These are phyloP conservation scores for Carassius auratus DNA, from an alignment of 2,113 vertebrate species.

Conservation along the genomic window DNA sequence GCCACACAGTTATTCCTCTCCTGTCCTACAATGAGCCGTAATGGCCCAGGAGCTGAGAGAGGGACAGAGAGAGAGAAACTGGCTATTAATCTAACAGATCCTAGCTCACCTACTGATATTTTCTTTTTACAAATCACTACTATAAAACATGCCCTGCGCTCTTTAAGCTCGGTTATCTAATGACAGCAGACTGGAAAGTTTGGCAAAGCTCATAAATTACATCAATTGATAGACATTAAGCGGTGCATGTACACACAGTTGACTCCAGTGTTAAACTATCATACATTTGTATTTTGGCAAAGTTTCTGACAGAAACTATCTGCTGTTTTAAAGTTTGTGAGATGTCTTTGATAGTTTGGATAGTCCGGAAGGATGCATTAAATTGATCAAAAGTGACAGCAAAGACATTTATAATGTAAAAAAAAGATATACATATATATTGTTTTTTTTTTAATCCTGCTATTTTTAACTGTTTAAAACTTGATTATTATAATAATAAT, in stretches of 20 bases:
- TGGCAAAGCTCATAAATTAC: conserved; percentile 32
- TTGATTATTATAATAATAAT: background rate
- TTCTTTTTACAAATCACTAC: conserved; percentile 47
- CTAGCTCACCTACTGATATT: conserved; percentile 40
- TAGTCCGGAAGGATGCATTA: background rate
- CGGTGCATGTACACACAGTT: background rate
- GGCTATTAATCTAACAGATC: conserved; percentile 47
- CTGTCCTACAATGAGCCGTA: conserved; percentile 60
- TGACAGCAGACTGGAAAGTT: conserved; percentile 44
- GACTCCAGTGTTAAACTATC: background rate
- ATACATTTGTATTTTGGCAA: background rate
- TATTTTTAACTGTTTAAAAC: background rate
- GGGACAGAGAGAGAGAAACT: conserved; percentile 31
- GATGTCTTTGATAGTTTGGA: background rate
- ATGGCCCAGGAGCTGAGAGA: conserved; percentile 54
- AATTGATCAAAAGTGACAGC: background rate
- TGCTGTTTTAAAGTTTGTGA: background rate
- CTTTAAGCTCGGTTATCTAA: conserved; percentile 45
- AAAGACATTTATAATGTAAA: background rate
- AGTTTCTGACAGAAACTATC: background rate
- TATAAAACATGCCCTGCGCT: conserved; percentile 52
- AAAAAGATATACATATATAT: no score
- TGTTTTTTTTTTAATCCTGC: background rate
- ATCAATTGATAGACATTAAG: background rate
- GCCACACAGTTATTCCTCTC: conserved; percentile 60